Base-by-base conservation (phyloP, 2,797 vertebrate genomes). In the Enteromius anoplus region DNA sequence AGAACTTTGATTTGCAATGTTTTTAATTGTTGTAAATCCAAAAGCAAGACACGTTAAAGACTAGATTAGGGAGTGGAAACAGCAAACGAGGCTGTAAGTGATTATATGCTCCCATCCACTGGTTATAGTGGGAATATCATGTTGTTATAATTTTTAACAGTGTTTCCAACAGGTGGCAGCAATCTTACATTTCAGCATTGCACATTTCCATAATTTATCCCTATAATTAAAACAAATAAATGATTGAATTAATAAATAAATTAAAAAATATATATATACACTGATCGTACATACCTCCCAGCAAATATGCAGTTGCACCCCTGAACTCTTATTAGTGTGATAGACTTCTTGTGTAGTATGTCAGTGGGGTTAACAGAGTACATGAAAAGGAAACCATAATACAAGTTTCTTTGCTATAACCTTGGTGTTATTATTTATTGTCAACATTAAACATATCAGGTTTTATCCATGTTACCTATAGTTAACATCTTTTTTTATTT, bases 391-490 rank as follows among this genome's bases (percentile, higher is more conserved):
- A 19, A 80, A 51, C 4, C 42, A 73, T 72, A 62, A 72, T 62
- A 73, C 19, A n/a, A 12, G 0, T 47, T 49, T 62, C 29, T 75
- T 51, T 40, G 3, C 1, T 8, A 45, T 58, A 53, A 47, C 80
- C 70, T 75, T 82, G 80, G 47, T 37, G 19, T 51, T 64, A 60
- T 73, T 82, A 64, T 82, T 81, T 37, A 37, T 75, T 73, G 60
- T 65, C 58, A 82, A 65, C 80, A 75, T 17, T 65, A 37, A 45
- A 75, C 2, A 53, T 40, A 75, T 65, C 80, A 75, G 71, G 60
- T n/a, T 72, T 75, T 82, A 82, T 82, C 80, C 71, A 66, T 82
- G 29, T 82, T 75, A 76, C 62, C 71, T 76, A 68, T 82, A 55
- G 58, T 3, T 65, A 32, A 66, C 19, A 73, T 75, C 29, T 42